Percentiles rank a stretch among this genome's conserved stretches.
Conservation (phyloP, 1,140 invertebrate species). For the Drosophila pallidifrons region DNA sequence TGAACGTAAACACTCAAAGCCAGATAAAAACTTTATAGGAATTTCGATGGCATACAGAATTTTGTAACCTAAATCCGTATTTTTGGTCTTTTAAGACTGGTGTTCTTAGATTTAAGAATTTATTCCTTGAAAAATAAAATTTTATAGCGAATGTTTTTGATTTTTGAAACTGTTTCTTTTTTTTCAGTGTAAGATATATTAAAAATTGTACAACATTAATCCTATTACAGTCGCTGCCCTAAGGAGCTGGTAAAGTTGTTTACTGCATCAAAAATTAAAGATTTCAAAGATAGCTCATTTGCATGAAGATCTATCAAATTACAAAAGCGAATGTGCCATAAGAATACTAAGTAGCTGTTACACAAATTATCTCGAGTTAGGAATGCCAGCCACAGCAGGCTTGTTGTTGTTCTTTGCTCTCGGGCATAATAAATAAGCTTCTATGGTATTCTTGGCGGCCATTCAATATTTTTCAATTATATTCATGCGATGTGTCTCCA, state of each 20-base stretch:
- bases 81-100: too few species aligned
- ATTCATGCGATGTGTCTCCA: conserved; percentile 56
- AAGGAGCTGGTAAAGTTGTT: not conserved
- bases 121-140: too few species aligned
- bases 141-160: too few species aligned
- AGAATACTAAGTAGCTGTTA: conserved; percentile 26
- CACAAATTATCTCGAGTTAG: conserved; percentile 21
- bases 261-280: not conserved
- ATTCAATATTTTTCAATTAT: conserved; percentile 78
- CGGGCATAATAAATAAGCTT: conserved; percentile 58
- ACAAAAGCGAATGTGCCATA: conserved; percentile 6
- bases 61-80: too few species aligned
- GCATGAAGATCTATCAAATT: not conserved
- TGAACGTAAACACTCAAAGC: too few species aligned
- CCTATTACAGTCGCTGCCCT: too few species aligned
- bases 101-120: too few species aligned
- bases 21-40: too few species aligned
- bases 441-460: conserved; percentile 39
- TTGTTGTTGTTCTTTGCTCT: conserved; percentile 15
- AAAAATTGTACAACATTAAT: too few species aligned
- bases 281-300: conserved; percentile 4
- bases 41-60: too few species aligned
- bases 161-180: too few species aligned
- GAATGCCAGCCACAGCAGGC: not conserved
- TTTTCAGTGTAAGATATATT: too few species aligned